Evolutionary conservation across 2,888 invertebrate species (phyloP).

Genomic region (Drosophila rubida): DNA sequence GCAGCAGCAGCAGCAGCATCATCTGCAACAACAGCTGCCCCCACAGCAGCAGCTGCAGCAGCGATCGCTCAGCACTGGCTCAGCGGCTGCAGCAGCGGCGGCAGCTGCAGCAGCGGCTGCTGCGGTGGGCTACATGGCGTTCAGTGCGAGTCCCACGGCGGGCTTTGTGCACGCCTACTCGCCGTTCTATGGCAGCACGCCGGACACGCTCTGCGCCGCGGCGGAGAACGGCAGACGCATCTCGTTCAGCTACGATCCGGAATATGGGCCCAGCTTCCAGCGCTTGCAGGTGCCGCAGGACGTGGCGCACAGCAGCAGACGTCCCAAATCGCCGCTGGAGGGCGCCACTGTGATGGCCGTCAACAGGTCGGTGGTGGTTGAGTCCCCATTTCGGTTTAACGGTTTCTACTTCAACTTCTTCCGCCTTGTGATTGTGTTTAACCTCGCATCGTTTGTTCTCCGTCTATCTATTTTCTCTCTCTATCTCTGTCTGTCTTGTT

Average conservation of each 20-base stretch:
- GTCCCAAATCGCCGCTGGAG: conserved; percentile 66
- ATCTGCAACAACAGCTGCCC: not conserved
- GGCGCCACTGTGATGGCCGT: conserved; percentile 69
- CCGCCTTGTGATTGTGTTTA: conserved; percentile 6
- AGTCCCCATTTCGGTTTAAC: conserved; percentile 1
- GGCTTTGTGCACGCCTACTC: conserved; percentile 70
- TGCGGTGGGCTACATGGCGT: conserved; percentile 66
- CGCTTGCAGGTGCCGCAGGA: conserved; percentile 68
- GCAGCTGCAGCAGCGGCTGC: conserved; percentile 43
- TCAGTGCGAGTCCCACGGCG: conserved; percentile 81
- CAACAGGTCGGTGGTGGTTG: conserved; percentile 55
- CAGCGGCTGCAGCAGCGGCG: conserved; percentile 23
- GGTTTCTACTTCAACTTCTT: conserved; percentile 7
- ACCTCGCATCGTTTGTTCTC: not conserved
- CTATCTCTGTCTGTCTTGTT: conserved; percentile 4
- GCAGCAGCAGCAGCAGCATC: conserved; percentile 14
- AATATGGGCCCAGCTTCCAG: conserved; percentile 67
- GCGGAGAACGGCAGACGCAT: conserved; percentile 6
- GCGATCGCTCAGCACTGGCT: conserved; percentile 47
- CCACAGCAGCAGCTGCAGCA: conserved; percentile 15
- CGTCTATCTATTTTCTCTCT: conserved; percentile 3
- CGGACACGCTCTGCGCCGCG: conserved; percentile 62
- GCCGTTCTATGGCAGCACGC: conserved; percentile 81
- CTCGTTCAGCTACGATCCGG: conserved; percentile 81
- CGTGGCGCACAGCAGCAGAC: conserved; percentile 36